Evolutionary conservation across 1,140 invertebrate species (phyloP), one percentile per base, ranked within the genome.

Genomic region (Drosophila prosaltans): DNA sequence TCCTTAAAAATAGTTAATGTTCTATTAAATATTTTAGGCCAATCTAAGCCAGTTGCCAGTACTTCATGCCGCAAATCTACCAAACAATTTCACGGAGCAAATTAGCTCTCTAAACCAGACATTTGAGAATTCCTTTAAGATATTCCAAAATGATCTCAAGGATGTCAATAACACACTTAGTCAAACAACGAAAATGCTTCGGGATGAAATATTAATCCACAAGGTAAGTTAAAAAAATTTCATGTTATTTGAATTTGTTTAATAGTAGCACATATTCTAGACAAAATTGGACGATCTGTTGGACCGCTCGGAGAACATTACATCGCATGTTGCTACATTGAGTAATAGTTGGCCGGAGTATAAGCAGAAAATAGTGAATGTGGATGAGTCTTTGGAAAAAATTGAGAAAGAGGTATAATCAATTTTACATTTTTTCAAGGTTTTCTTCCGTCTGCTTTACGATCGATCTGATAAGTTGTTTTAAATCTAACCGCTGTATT

Each of bases 241-340:
- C 2, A 3, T 6, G 43, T 51, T 61, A 65, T 8, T 41, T 10
- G 21, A 40, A 11, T 9, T 45, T 57, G 40, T 41, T 40, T 57
- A 43, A 65, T 16, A 28, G 16, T 67, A 28, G 30, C 43, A 41
- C 28, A 68, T 73, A 62, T 69, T 45, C 24, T 43, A 91, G 86
- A 75, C 70, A 2, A 91, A 91, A 72, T 74, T 91, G 59, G 86
- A 90, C 45, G 90, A 90, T 26, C 63, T 89, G 55, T 70, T 91
- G 48, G 89, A 91, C 74, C 83, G 79, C 7, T 85, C 81, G 30
- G 75, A 90, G 43, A 92, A 91, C 41, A 77, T 91, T 36, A 86
- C 84, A 39, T 91, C 91, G 5, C 91, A 92, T 70, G 91, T 92
- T 0, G 73, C 78, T 21, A 92, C 91, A 24, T 74, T 92, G 54